These are phyloP conservation scores for Maniola jurtina DNA, from an alignment of 1,140 invertebrate genomes.

Conservation along the genomic window DNA sequence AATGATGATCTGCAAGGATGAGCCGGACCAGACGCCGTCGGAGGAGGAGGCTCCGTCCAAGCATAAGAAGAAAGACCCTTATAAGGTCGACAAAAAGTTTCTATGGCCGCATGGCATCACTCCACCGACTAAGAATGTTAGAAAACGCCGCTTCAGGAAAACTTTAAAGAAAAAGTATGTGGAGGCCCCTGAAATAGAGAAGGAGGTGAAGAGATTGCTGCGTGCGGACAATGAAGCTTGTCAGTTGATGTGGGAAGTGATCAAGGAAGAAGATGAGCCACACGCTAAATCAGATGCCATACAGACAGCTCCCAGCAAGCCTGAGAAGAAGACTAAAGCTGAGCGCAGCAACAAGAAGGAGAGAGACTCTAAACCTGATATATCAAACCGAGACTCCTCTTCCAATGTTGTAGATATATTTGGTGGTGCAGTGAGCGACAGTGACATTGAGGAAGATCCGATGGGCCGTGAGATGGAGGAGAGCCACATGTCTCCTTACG, in stretches of 20 bases:
- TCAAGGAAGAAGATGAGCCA: conserved; percentile 93
- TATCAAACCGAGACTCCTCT: conserved; percentile 13
- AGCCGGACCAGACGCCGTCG: conserved; percentile 86
- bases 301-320: conserved; percentile 59
- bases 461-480: conserved; percentile 90
- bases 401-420: conserved; percentile 86
- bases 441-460: conserved; percentile 86
- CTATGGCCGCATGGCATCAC: conserved; percentile 96
- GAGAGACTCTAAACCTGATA: conserved; percentile 40
- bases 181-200: conserved; percentile 98
- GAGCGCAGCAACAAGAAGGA: conserved; percentile 46
- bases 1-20: conserved; percentile 93
- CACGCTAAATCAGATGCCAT: conserved; percentile 72
- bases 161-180: conserved; percentile 98
- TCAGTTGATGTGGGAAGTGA: conserved; percentile 94
- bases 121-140: conserved; percentile 96
- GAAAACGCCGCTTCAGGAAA: conserved; percentile 95
- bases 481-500: conserved; percentile 86
- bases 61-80: conserved; percentile 93
- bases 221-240: conserved; percentile 95
- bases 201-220: conserved; percentile 95
- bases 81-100: conserved; percentile 96
- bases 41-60: conserved; percentile 91
- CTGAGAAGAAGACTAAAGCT: conserved; percentile 70
- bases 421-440: conserved; percentile 92